Evolutionary conservation across 2,113 vertebrate genomes (phyloP).

Genomic region (Noctilio leporinus): DNA sequence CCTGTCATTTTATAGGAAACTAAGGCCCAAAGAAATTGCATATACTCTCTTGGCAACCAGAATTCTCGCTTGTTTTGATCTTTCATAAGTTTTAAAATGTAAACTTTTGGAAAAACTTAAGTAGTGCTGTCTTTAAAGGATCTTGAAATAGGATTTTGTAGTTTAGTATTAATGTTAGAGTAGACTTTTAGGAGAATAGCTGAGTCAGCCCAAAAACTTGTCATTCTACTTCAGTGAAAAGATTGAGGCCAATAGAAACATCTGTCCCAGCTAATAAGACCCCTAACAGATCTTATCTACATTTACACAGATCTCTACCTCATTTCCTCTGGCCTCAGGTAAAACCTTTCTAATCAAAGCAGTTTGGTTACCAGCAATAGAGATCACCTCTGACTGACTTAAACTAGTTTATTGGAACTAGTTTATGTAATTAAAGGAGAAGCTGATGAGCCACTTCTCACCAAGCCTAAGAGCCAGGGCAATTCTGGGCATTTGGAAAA

Average conservation of each 20-base stretch:
- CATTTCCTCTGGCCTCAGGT: background rate
- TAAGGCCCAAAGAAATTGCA: background rate
- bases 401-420: background rate
- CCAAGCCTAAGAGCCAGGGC: background rate
- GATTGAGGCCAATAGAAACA: background rate
- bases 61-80: slow-evolving; percentile 14
- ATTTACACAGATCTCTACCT: background rate
- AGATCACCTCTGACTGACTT: background rate
- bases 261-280: background rate
- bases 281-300: background rate
- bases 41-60: background rate
- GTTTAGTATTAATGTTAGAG: background rate
- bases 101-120: slow-evolving; percentile 25
- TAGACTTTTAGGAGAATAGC: background rate
- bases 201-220: background rate
- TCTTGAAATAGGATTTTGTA: background rate
- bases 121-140: background rate
- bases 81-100: background rate
- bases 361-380: background rate
- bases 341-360: background rate
- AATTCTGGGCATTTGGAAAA: background rate
- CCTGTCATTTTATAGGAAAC: background rate
- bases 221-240: background rate
- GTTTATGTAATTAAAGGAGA: background rate
- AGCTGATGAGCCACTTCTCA: background rate